phyloP scores from a whole-genome alignment of 2,797 vertebrate species.

The Aselliscus stoliczkanus region DNA sequence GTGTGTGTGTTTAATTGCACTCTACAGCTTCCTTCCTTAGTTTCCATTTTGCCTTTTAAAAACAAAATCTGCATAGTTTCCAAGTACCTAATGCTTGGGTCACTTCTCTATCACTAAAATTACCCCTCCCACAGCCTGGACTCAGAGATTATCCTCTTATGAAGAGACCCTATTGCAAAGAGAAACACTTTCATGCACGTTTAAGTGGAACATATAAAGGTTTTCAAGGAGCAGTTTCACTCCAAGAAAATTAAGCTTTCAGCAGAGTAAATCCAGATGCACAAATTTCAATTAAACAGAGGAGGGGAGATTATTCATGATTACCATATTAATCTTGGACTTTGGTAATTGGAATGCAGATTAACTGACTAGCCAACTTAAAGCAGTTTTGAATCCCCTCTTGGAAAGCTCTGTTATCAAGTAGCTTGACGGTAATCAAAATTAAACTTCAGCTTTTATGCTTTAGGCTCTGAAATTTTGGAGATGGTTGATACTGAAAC shows the following conservation, averaged over 20 bases:
- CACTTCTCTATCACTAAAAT: not conserved
- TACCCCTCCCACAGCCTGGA: not conserved
- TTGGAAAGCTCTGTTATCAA: not conserved
- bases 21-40: not conserved
- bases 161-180: not conserved
- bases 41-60: not conserved
- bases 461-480: not conserved
- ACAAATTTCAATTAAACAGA: not conserved
- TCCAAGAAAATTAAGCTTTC: constrained; percentile 26
- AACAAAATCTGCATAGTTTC: not conserved
- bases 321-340: not conserved
- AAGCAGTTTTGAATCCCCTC: not conserved
- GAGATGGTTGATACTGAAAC: not conserved
- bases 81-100: not conserved
- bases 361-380: not conserved
- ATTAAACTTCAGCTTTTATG: constrained; percentile 13
- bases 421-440: not conserved
- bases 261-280: not conserved
- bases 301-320: not conserved
- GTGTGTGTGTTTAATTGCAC: not conserved
- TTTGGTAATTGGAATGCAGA: not conserved
- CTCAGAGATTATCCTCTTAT: not conserved
- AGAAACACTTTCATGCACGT: not conserved
- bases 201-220: not conserved
- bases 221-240: not conserved